These are phyloP conservation scores for Aricia agestis DNA, from an alignment of 1,140 invertebrate species.

Conservation along the genomic window DNA sequence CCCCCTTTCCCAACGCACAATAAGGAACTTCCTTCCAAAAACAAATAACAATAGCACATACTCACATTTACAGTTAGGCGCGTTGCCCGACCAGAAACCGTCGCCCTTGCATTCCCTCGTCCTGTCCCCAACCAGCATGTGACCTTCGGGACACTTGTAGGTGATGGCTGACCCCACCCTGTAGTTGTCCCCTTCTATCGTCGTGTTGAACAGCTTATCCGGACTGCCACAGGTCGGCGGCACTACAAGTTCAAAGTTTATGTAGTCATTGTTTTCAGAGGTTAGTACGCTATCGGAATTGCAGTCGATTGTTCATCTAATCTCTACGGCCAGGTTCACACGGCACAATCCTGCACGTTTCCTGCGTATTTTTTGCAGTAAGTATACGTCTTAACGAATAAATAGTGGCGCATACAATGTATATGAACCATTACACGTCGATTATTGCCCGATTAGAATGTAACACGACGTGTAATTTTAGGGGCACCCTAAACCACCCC, in stretches of 20 bases:
- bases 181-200: slow-evolving; percentile 83
- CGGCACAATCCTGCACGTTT: too few species aligned
- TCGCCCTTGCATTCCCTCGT: slow-evolving; percentile 82
- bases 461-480: too few species aligned
- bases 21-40: too few species aligned
- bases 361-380: too few species aligned
- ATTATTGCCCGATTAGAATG: too few species aligned
- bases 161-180: slow-evolving; percentile 82
- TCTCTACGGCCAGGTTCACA: too few species aligned
- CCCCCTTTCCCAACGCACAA: too few species aligned
- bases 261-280: slow-evolving; percentile 29
- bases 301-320: too few species aligned
- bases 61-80: slow-evolving; percentile 92
- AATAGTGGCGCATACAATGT: too few species aligned
- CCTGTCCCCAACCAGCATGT: slow-evolving; percentile 85
- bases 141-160: slow-evolving; percentile 89
- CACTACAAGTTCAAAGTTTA: slow-evolving; percentile 67
- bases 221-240: slow-evolving; percentile 91
- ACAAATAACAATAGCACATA: slow-evolving; percentile 25
- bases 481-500: too few species aligned
- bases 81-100: slow-evolving; percentile 88
- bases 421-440: too few species aligned
- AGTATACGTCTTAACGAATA: too few species aligned
- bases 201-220: slow-evolving; percentile 89
- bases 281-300: neutral